Evolutionary conservation across 1,140 invertebrate genomes (phyloP), one percentile per base, ranked within the genome.

Genomic region (Dendrolimus kikuchii): DNA sequence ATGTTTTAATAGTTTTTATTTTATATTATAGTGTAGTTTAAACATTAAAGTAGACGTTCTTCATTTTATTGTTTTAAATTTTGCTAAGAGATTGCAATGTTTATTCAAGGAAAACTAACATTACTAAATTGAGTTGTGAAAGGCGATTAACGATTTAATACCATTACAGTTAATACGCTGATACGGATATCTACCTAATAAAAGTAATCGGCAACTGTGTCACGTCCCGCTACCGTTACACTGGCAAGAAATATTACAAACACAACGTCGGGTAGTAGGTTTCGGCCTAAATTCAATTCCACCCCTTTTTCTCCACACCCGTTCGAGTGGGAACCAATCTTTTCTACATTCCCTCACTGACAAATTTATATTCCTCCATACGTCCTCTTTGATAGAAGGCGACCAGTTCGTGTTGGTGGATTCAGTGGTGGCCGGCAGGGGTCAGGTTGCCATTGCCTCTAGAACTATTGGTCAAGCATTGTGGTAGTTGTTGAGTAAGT

Each of bases 291-390:
- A 81, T 79, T 83, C 74, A 81, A 80, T 83, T 81, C 67, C 74
- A 75, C 74, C 80, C 76, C 64, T 71, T 74, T 23, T 66, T 64
- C 67, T 64, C 65, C 64, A 60, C 66, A 62, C 69, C 72, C 69
- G 64, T 60, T 62, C 60, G 58, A 66, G 68, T 72, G 65, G 68
- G 75, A 83, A 81, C 72, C 77, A 81, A 83, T 83, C 79, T 81
- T 78, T 77, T 83, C 80, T 84, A 84, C 78, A 80, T 81, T 84
- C 71, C 72, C 75, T 74, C 63, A 75, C 68, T 70, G 75, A 83
- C 77, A 80, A 83, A 83, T 83, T 81, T 83, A 83, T 81, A 77
- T 71, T 71, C 66, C 68, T 78, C 68, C 68, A 68, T 77, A 77
- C 74, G 70, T 78, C 74, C 64, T 62, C 66, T 61, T 57, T 68